Evolutionary conservation across 2,888 invertebrate species (phyloP).

Genomic region (Megaustenia siamemsis): DNA sequence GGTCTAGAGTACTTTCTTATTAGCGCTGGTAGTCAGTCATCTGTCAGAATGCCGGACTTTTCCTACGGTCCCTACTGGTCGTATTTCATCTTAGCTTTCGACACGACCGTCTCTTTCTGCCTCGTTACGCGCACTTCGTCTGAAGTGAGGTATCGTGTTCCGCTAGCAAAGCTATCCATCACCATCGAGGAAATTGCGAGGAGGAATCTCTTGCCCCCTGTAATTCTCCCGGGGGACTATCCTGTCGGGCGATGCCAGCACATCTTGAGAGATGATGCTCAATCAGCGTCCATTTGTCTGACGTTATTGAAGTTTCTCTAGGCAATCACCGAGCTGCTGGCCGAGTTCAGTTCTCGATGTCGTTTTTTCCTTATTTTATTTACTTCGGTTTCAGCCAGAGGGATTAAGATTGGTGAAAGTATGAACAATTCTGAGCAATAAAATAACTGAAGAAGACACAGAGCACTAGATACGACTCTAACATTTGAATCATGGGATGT

Average conservation of each 20-base stretch:
- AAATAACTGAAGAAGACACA: constrained; percentile 17
- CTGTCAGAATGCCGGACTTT: not conserved
- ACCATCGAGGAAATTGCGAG: constrained; percentile 40
- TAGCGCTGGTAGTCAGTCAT: constrained; percentile 7
- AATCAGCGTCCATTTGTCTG: constrained; percentile 51
- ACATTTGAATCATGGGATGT: constrained; percentile 18
- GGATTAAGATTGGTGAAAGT: constrained; percentile 31
- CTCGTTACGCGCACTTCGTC: not conserved
- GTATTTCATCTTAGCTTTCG: constrained; percentile 27
- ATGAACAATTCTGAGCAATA: constrained; percentile 33
- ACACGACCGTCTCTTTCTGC: constrained; percentile 11
- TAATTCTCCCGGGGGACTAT: constrained; percentile 26
- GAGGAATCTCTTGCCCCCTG: constrained; percentile 19
- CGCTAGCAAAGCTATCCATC: constrained; percentile 42
- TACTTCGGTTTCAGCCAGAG: not conserved
- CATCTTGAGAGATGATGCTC: constrained; percentile 41
- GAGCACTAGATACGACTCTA: no score
- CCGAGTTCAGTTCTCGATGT: not conserved
- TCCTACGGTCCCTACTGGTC: not conserved
- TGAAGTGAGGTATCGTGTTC: constrained; percentile 45
- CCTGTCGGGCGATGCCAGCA: constrained; percentile 4
- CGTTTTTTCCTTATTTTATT: constrained; percentile 32
- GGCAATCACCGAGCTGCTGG: constrained; percentile 12
- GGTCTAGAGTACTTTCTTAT: not conserved
- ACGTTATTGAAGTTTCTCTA: constrained; percentile 44